phyloP scores from a whole-genome alignment of 2,113 vertebrate species.

The Notarius lentiginosus region DNA sequence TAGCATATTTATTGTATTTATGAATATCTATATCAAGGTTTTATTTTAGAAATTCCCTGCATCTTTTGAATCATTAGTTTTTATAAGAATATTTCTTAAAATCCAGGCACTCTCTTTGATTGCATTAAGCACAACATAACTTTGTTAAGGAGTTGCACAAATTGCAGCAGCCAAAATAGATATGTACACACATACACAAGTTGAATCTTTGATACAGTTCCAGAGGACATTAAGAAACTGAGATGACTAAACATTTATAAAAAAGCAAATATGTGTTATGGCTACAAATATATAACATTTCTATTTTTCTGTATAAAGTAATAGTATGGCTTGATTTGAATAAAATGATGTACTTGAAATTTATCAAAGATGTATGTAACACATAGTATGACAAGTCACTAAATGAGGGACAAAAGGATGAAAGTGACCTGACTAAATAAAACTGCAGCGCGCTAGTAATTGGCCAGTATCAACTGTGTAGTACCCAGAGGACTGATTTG shows the following conservation, averaged over 20 bases:
- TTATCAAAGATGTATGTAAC: slow-evolving; percentile 32
- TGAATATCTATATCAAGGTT: slow-evolving; percentile 62
- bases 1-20: slow-evolving; percentile 42
- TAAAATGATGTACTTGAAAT: slow-evolving; percentile 56
- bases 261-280: slow-evolving; percentile 16
- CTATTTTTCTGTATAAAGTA: slow-evolving; percentile 53
- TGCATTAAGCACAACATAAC: slow-evolving; percentile 82
- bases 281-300: slow-evolving; percentile 53
- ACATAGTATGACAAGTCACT: slow-evolving; percentile 38
- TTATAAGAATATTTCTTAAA: slow-evolving; percentile 70
- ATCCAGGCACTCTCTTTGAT: slow-evolving; percentile 85
- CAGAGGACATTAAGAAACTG: slow-evolving; percentile 53
- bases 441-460: slow-evolving; percentile 71
- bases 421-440: slow-evolving; percentile 58
- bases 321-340: slow-evolving; percentile 68
- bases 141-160: slow-evolving; percentile 81
- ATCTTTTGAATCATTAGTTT: slow-evolving; percentile 71
- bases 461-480: slow-evolving; percentile 62
- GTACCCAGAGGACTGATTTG: slow-evolving; percentile 71
- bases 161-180: slow-evolving; percentile 80
- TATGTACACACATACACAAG: slow-evolving; percentile 69
- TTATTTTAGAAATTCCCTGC: slow-evolving; percentile 80
- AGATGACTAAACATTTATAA: slow-evolving; percentile 13
- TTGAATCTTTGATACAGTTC: slow-evolving; percentile 71
- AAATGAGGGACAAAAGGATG: slow-evolving; percentile 55